Conservation (phyloP, 2,113 vertebrate genomes). For the Heterocephalus glaber region DNA sequence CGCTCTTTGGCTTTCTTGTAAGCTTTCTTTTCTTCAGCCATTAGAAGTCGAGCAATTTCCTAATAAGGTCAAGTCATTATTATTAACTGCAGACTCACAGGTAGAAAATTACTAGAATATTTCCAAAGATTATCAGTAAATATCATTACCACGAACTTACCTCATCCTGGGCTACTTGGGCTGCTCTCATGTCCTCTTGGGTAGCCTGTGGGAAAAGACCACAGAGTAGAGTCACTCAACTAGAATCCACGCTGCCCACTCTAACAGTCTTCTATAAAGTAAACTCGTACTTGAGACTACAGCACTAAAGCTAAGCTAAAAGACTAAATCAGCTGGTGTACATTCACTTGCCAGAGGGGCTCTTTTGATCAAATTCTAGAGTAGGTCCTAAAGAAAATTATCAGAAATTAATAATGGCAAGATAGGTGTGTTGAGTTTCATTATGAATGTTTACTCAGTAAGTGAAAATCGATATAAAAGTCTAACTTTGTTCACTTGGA, state of each 20-base stretch:
- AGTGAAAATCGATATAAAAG: not conserved
- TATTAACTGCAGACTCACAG: not conserved
- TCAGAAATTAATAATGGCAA: not conserved
- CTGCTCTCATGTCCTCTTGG: constrained; percentile 85
- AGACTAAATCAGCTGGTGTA: not conserved
- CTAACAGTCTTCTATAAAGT: not conserved
- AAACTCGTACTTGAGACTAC: not conserved
- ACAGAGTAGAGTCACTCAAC: not conserved
- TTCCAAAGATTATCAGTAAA: constrained; percentile 3
- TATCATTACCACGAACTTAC: constrained; percentile 81
- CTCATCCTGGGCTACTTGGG: constrained; percentile 94
- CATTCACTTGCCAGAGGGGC: not conserved
- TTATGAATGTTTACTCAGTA: not conserved
- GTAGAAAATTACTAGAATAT: not conserved
- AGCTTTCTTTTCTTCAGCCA: constrained; percentile 95
- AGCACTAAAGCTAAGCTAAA: not conserved
- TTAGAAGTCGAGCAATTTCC: constrained; percentile 94
- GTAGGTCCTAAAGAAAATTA: not conserved
- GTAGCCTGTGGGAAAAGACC: constrained; percentile 79
- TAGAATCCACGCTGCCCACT: not conserved
- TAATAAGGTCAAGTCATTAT: constrained; percentile 74
- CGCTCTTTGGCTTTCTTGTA: constrained; percentile 89
- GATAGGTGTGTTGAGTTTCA: not conserved
- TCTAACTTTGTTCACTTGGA: too few relatives aligned
- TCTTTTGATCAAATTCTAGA: not conserved